Base-by-base conservation (phyloP, 2,888 invertebrate genomes). In the Eupithecia inturbata region DNA sequence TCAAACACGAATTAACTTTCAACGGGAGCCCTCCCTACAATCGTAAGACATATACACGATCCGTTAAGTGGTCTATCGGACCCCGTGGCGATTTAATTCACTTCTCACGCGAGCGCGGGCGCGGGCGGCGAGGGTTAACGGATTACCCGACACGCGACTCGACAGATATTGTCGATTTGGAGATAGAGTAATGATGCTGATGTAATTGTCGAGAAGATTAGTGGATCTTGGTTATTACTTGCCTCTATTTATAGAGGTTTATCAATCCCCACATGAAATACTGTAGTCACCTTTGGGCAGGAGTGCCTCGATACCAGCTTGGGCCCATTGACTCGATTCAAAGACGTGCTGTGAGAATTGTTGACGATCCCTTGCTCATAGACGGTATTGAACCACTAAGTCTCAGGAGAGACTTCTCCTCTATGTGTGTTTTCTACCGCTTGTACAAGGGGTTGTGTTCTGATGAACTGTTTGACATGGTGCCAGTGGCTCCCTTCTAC, bases 1-100 rank as follows among this genome's bases (percentile, higher is more conserved):
- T 88, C 92, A 88, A 93, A 94, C 93, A 93, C 82, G 93, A 90
- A 91, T 93, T 92, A 93, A 94, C 93, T 93, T 90, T 91, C 92
- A 93, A 88, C 87, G 82, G 53, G 82, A 82, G 85, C 89, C 89
- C 89, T 87, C 89, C 87, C 80, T 87, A 87, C 93, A 91, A 90
- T 91, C 89, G 85, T 88, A 89, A 91, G 91, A 91, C 89, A 89
- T 87, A 86, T 84, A 90, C 91, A 90, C 88, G 91, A 89, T 89
- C 89, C 85, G 87, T 87, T 92, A 92, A 93, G 92, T 92, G 92
- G 91, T 89, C 88, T 83, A 88, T 87, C 86, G 91, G 90, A 90
- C 90, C 92, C 92, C 90, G 88, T 81, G 89, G 81, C 87, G 88
- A 87, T 89, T 91, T 90, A 90, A 91, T 92, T 92, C 90, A 91